Evolutionary conservation across 2,888 invertebrate genomes (phyloP).

Genomic region (Callyntrura sp.): DNA sequence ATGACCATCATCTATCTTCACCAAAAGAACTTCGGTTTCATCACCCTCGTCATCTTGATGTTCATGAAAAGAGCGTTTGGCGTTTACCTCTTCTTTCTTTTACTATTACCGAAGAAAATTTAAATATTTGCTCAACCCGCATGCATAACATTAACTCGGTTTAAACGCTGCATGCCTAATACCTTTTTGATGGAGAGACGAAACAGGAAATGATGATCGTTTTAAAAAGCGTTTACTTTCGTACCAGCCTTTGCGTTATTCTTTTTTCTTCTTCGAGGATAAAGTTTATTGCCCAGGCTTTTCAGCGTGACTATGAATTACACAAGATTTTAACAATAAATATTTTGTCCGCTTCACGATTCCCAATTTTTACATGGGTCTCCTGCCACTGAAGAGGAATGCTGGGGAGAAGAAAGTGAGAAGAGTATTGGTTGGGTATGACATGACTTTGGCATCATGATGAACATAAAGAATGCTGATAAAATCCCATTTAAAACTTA

Average conservation of each 20-base stretch:
- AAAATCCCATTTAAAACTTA: no score
- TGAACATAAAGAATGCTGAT: no score
- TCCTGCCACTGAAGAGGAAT: background rate
- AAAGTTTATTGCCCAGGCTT: slow-evolving; percentile 35
- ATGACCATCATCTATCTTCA: slow-evolving; percentile 35
- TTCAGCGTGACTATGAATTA: slow-evolving; percentile 42
- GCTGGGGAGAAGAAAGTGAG: background rate
- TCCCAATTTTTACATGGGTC: background rate
- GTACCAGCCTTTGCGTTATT: background rate
- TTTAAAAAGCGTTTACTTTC: slow-evolving; percentile 23
- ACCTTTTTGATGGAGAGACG: slow-evolving; percentile 7
- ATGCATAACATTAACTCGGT: no score
- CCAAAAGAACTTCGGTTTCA: slow-evolving; percentile 2
- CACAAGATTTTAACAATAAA: slow-evolving; percentile 29
- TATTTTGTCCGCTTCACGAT: background rate
- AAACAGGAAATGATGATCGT: slow-evolving; percentile 27
- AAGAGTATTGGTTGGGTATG: background rate
- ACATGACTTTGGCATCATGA: background rate
- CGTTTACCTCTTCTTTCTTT: background rate
- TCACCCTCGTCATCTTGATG: background rate
- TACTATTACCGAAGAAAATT: slow-evolving; percentile 32
- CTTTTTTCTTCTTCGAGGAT: background rate
- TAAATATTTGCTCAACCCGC: slow-evolving; percentile 1
- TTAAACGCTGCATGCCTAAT: background rate
- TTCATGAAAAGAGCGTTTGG: background rate